Evolutionary conservation across 2,113 vertebrate genomes (phyloP), one percentile per base, ranked within the genome.

Genomic region (Antechinus flavipes): DNA sequence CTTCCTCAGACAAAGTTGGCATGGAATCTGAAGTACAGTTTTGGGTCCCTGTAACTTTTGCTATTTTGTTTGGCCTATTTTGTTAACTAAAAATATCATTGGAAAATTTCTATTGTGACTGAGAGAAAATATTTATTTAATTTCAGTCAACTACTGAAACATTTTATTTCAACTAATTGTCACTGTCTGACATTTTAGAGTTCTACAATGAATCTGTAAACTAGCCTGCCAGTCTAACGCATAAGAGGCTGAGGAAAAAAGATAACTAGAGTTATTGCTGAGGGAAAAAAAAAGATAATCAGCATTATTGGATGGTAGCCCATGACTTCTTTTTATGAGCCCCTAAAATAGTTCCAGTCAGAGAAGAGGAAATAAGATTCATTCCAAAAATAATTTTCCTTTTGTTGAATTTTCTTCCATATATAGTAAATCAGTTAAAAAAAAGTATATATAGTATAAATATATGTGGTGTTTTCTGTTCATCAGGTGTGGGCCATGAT

Each of bases 401-500:
- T 96, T 96, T 95, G 91, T 23, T 94, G 42, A 94, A 89, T 91
- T 94, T 58, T 94, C 92, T 96, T 96, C 96, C 97, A 96, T 98
- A 96, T 97, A 96, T 97, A 96, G 97, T 52, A 97, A 95, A 90
- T 89, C 95, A 95, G 93, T 95, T 93, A 97, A 95, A 89, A 95
- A 27, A 61, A 30, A 68, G 9, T 35, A 61, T 35, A 14, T n/a
- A 68, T 16, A 16, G 8, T n/a, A 68, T 16, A 35, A 22, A 84
- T 93, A 93, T 97, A 93, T 91, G 50, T 96, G 97, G 54, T 98
- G 68, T 94, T 98, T 98, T 61, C 90, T 96, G 97, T 68, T 90
- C 76, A 35, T 97, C 98, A 99, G 99, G 99, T 97, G 98, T 99
- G 98, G 99, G 99, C 90, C 99, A 99, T 95, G 99, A 99, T 97